These are phyloP conservation scores for Planococcus citri DNA, from an alignment of 1,140 invertebrate genomes.

Conservation along the genomic window DNA sequence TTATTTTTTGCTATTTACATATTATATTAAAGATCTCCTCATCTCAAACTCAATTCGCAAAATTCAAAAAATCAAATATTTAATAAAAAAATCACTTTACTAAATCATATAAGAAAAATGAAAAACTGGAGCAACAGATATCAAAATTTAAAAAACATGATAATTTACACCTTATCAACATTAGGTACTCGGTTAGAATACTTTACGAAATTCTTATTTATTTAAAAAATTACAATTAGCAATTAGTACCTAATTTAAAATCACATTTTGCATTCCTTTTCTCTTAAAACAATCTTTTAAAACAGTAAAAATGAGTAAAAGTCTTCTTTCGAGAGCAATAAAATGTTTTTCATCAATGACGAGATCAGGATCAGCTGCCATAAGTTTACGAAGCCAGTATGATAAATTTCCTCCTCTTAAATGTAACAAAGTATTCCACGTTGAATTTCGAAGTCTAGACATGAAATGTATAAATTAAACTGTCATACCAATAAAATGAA, in stretches of 20 bases:
- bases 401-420: slow-evolving; percentile 53
- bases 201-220: too few species aligned
- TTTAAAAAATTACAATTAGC: too few species aligned
- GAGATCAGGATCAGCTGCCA: slow-evolving; percentile 37
- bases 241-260: neutral
- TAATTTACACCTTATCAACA: too few species aligned
- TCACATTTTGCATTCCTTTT: neutral
- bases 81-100: too few species aligned
- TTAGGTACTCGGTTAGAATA: too few species aligned
- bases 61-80: too few species aligned
- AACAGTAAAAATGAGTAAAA: slow-evolving; percentile 55
- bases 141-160: too few species aligned
- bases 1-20: too few species aligned
- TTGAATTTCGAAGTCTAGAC: slow-evolving; percentile 51
- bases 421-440: slow-evolving; percentile 53
- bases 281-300: slow-evolving; percentile 52
- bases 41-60: too few species aligned
- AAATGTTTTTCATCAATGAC: slow-evolving; percentile 59
- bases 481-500: neutral
- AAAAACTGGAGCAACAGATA: too few species aligned
- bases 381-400: slow-evolving; percentile 37
- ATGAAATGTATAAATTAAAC: slow-evolving; percentile 31
- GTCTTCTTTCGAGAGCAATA: slow-evolving; percentile 59
- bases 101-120: too few species aligned
- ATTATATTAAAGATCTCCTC: too few species aligned